Evolutionary conservation across 2,113 vertebrate genomes (phyloP), one percentile per base, ranked within the genome.

Genomic region (Bombycilla garrulus): DNA sequence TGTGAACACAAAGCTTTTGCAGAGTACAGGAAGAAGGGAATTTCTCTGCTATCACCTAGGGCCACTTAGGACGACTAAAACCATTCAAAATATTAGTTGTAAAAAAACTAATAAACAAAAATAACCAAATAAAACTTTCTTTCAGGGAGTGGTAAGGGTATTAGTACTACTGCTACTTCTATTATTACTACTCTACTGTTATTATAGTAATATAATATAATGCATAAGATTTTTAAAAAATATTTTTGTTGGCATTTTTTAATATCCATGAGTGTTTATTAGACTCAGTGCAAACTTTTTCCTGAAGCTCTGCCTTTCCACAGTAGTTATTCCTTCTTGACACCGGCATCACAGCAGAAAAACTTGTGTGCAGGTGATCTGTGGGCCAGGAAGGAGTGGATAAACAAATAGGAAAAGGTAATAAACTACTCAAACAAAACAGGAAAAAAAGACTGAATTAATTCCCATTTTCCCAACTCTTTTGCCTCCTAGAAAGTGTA

Each of bases 301-400:
- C 24, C 16, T 67, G 53, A 80, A 83, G 10, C 7, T 86, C 15
- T 48, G 8, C 8, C 22, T 88, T 70, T 11, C 9, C 5, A 42
- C 7, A 35, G 2, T 15, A 42, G 3, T 18, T 35, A 38, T 33
- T 88, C 4, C 3, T 45, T 10, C 47, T 53, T 66, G 12, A 40
- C 65, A 42, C 3, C 54, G 28, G 2, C 4, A 54, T 45, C 36
- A 45, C 16, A 66, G 14, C 8, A 79, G 9, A 33, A 86, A 62
- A 70, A 66, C 4, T 0, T 47, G 4, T 12, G 6, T 5, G 2
- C 10, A 77, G 6, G 7, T 31, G 9, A 64, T n/a, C 9, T 50
- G 3, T 22, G 9, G 8, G 15, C 5, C 6, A 2, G 7, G 6
- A 74, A 90, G 78, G 3, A 8, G 3, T 44, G 11, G 15, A 54